These are phyloP conservation scores for Trematocara stigmaticum DNA, from an alignment of 2,113 vertebrate genomes.

Conservation along the genomic window DNA sequence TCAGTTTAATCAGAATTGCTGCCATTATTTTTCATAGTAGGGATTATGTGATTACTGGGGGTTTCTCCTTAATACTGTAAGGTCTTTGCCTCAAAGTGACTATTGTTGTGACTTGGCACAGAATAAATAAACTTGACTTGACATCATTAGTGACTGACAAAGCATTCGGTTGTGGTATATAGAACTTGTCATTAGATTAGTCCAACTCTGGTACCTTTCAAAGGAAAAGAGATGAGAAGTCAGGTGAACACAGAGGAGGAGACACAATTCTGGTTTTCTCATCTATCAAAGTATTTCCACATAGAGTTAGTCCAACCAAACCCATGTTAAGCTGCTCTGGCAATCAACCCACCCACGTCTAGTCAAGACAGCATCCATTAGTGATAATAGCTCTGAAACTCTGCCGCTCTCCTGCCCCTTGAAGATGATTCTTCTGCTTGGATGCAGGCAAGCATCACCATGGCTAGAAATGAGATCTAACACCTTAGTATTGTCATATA, in stretches of 20 bases:
- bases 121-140: background rate
- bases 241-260: background rate
- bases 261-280: background rate
- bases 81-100: background rate
- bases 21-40: background rate
- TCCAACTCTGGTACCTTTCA: background rate
- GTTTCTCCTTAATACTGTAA: background rate
- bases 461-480: constrained; percentile 69
- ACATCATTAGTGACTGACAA: background rate
- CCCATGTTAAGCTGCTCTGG: constrained; percentile 15
- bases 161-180: background rate
- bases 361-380: constrained; percentile 45
- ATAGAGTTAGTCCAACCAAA: constrained; percentile 24
- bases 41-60: background rate
- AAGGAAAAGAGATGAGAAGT: background rate
- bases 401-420: background rate
- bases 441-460: constrained; percentile 36
- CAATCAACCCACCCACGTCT: constrained; percentile 15
- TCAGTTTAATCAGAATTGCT: background rate
- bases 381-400: constrained; percentile 41
- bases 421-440: constrained; percentile 33
- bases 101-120: background rate
- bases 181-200: background rate
- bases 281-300: constrained; percentile 24
- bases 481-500: constrained; percentile 64